These are phyloP conservation scores for Amiota minor DNA, from an alignment of 2,888 invertebrate species.

Conservation along the genomic window DNA sequence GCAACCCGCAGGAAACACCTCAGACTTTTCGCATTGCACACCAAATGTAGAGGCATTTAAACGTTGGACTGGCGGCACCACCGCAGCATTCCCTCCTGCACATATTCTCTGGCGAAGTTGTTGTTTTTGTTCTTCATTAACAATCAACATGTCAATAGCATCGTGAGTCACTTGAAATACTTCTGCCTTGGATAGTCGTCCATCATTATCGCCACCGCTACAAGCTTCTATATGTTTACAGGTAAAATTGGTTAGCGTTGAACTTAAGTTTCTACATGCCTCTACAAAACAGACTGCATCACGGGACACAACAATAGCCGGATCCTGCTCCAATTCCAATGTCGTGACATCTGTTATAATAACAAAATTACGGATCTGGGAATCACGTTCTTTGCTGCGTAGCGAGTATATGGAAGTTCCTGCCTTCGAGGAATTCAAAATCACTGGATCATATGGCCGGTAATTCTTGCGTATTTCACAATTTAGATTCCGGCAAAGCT, in stretches of 20 bases:
- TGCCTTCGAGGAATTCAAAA: conserved; percentile 77
- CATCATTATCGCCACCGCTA: conserved; percentile 44
- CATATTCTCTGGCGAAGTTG: conserved; percentile 61
- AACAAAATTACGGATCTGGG: conserved; percentile 84
- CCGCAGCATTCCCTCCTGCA: conserved; percentile 58
- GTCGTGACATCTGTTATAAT: conserved; percentile 75
- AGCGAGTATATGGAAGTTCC: conserved; percentile 81
- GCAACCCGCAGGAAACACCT: conserved; percentile 67
- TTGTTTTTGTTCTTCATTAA: conserved; percentile 62
- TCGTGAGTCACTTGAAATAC: conserved; percentile 62
- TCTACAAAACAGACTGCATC: conserved; percentile 65
- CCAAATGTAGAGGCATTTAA: conserved; percentile 68
- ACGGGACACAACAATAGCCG: conserved; percentile 63
- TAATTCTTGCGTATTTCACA: conserved; percentile 63
- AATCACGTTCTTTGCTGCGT: conserved; percentile 79
- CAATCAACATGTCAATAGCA: conserved; percentile 68
- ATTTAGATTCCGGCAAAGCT: conserved; percentile 60
- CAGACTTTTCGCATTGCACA: conserved; percentile 66
- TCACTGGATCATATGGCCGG: conserved; percentile 63
- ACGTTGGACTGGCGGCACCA: conserved; percentile 66
- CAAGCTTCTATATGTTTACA: conserved; percentile 70
- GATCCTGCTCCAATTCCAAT: conserved; percentile 69
- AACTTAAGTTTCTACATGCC: conserved; percentile 66
- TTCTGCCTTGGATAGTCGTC: conserved; percentile 46
- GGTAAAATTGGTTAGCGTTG: conserved; percentile 51